Evolutionary conservation across 2,797 vertebrate genomes (phyloP), one percentile per base, ranked within the genome.

Genomic region (Pogoniulus pusillus): DNA sequence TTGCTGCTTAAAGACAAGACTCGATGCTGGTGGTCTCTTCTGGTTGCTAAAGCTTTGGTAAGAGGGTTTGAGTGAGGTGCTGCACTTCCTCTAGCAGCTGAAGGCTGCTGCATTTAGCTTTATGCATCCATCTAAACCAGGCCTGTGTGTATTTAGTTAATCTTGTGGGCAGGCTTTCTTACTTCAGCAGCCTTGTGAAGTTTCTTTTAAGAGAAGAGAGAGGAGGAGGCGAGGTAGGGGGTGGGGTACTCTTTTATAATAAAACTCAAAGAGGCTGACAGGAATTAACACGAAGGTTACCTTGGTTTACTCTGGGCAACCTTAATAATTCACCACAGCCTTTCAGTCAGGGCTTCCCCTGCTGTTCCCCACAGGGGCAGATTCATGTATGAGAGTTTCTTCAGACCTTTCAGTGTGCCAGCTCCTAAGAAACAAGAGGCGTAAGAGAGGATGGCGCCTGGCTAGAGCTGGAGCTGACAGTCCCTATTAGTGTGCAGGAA

Each of bases 181-280:
- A 35, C 77, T 92, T 82, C 49, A 63, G 32, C 86, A 92, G 87
- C n/a, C 78, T 66, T 75, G 29, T 82, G 82, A 93, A 72, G 78
- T 82, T 85, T 68, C 87, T 90, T 93, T 89, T 88, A 94, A 82
- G 19, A 45, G 65, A 55, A 87, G 72, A 91, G 64, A 93, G 78
- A 85, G 51, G 54, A 93, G 89, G 71, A 90, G 76, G 85, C 14
- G 39, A 87, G 32, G 64, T 26, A 17, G 6, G 53, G 58, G 30
- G 47, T 24, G 47, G n/a, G 30, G 6, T 51, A 34, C 22, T 66
- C 19, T 75, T 69, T 89, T 70, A 43, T 91, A 89, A 69, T 82
- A 77, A 86, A 89, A 87, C 74, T 78, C 62, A 60, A 74, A 78
- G 41, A 83, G 59, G 16, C 64, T 75, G 71, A 65, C 69, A 82